Percentiles rank a stretch among this genome's conserved stretches.
These are phyloP conservation scores for Perizoma affinitatum DNA, from an alignment of 2,888 invertebrate species.

Conservation along the genomic window DNA sequence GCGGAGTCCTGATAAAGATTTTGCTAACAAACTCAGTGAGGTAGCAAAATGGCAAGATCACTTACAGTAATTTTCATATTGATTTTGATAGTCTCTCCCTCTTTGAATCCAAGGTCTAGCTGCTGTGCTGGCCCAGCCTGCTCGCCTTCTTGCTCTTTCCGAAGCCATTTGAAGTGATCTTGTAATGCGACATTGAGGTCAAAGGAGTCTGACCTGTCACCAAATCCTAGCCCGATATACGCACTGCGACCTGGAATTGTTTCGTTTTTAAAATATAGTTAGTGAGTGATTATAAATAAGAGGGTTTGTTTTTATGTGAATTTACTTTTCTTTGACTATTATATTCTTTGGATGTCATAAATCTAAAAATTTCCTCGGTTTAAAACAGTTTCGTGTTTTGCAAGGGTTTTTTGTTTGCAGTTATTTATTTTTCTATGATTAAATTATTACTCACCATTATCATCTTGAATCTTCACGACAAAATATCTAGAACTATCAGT, in stretches of 20 bases:
- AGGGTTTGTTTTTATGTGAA: no score
- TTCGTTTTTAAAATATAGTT: neutral
- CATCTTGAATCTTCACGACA: constrained; percentile 97
- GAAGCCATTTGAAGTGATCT: constrained; percentile 98
- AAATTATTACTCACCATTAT: constrained; percentile 86
- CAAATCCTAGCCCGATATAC: constrained; percentile 98
- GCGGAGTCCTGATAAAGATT: no score
- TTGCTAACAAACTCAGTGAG: no score
- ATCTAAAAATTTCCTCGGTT: no score
- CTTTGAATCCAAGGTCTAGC: constrained; percentile 98
- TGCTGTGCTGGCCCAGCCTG: constrained; percentile 88
- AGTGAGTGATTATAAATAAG: no score
- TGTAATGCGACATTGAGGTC: constrained; percentile 99
- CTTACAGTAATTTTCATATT: constrained; percentile 97
- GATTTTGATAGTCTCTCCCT: constrained; percentile 99
- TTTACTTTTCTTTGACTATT: no score
- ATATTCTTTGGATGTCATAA: no score
- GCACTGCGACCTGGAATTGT: constrained; percentile 89
- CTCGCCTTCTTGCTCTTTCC: constrained; percentile 91
- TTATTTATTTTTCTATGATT: no score
- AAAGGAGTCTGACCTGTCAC: constrained; percentile 98
- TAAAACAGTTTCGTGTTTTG: no score
- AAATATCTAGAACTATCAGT: constrained; percentile 99
- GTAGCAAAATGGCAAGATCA: no score
- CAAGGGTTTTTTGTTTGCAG: no score